Conservation (phyloP, 2,888 invertebrate genomes). For the Himalopsyche tibetana region DNA sequence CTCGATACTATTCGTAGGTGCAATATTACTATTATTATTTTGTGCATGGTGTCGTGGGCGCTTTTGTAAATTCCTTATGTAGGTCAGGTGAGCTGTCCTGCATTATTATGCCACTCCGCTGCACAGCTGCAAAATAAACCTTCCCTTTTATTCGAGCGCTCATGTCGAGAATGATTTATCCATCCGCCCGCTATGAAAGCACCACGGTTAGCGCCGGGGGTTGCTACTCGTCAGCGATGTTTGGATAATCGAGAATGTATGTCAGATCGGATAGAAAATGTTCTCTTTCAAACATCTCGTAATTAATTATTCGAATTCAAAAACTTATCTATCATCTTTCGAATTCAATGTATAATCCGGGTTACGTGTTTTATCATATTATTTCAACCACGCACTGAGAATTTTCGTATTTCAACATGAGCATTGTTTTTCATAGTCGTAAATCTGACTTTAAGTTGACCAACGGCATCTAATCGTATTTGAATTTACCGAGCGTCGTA, state of each 20-base stretch:
- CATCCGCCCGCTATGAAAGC: background rate
- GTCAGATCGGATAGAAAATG: no score
- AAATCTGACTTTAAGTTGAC: background rate
- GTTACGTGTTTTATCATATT: no score
- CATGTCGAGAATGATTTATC: constrained; percentile 34
- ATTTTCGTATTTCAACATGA: no score
- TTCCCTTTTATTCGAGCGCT: background rate
- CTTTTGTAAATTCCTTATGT: constrained; percentile 29
- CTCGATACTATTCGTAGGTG: background rate
- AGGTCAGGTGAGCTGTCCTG: constrained; percentile 25
- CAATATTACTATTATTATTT: constrained; percentile 4
- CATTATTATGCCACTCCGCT: constrained; percentile 1
- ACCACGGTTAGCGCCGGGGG: background rate
- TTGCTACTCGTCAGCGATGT: background rate
- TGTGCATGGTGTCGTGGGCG: constrained; percentile 15
- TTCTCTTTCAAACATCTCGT: no score
- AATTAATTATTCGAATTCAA: no score
- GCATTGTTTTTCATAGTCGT: no score
- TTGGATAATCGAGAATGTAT: background rate
- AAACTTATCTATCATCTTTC: no score
- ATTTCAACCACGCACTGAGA: no score
- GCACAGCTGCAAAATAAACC: constrained; percentile 18
- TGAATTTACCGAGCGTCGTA: background rate
- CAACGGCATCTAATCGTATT: background rate
- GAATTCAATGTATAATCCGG: no score